These are phyloP conservation scores for Drosophila multiciliata DNA, from an alignment of 2,888 invertebrate species.

Conservation along the genomic window DNA sequence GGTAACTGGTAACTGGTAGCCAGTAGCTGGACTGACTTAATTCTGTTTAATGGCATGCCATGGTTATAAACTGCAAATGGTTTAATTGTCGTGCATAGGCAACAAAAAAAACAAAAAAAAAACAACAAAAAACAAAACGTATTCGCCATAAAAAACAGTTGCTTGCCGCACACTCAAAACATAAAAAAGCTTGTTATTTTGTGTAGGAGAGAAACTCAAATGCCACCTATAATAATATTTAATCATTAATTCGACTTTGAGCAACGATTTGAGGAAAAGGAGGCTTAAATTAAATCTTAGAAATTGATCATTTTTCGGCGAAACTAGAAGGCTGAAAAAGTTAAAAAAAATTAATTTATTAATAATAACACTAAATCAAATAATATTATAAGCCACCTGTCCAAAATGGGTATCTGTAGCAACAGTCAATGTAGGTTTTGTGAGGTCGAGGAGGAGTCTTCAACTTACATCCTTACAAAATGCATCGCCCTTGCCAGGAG, in stretches of 20 bases:
- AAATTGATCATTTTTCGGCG: background rate
- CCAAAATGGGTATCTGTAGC: no score
- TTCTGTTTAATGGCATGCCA: constrained; percentile 76
- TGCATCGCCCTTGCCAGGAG: no score
- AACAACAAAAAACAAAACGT: constrained; percentile 39
- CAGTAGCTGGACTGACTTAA: constrained; percentile 65
- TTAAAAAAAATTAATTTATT: background rate
- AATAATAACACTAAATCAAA: no score
- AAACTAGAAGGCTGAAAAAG: background rate
- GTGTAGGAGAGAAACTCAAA: background rate
- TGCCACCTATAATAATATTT: background rate
- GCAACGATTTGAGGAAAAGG: background rate
- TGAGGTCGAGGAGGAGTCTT: no score
- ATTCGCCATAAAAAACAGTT: constrained; percentile 46
- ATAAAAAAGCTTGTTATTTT: constrained; percentile 28
- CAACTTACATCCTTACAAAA: no score
- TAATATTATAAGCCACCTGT: no score
- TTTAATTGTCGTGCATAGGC: constrained; percentile 70
- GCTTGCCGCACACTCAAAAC: constrained; percentile 9
- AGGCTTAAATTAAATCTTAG: background rate
- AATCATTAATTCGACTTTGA: background rate
- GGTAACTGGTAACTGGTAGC: constrained; percentile 9
- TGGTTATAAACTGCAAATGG: constrained; percentile 79
- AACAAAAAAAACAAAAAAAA: constrained; percentile 30
- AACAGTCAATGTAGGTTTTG: no score